These are phyloP conservation scores for Motacilla alba DNA, from an alignment of 2,113 vertebrate genomes.

Conservation along the genomic window DNA sequence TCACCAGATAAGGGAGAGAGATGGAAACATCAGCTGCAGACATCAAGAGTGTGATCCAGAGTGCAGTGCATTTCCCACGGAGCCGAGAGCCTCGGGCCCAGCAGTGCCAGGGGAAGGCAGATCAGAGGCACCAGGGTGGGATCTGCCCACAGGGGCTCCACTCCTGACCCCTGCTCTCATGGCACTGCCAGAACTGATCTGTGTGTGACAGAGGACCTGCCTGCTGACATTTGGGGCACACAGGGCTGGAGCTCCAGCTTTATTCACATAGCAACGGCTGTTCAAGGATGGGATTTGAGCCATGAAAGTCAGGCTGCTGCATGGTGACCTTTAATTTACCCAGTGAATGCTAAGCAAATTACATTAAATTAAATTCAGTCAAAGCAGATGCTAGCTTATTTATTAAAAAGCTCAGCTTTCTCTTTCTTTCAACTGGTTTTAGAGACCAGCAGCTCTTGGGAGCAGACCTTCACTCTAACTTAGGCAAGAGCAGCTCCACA, in stretches of 20 bases:
- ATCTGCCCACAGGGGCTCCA: neutral
- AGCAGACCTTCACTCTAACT: neutral
- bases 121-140: neutral
- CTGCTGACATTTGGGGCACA: neutral
- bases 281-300: constrained; percentile 2
- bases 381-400: constrained; percentile 47
- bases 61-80: accelerated
- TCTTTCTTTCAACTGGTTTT: neutral
- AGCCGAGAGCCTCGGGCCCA: accelerated
- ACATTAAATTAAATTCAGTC: constrained; percentile 48
- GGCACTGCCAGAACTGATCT: neutral
- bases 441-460: neutral
- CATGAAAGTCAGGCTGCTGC: constrained; percentile 13
- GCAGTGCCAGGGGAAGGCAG: neutral
- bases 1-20: neutral
- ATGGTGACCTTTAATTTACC: constrained; percentile 34
- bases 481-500: neutral
- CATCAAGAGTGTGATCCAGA: neutral
- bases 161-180: neutral
- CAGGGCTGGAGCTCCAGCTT: neutral
- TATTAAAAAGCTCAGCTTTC: constrained; percentile 44
- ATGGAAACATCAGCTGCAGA: neutral
- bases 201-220: neutral
- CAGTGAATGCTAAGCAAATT: constrained; percentile 40
- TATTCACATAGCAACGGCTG: neutral